phyloP scores from a whole-genome alignment of 2,797 vertebrate genomes.

The Syngnathus acus region DNA sequence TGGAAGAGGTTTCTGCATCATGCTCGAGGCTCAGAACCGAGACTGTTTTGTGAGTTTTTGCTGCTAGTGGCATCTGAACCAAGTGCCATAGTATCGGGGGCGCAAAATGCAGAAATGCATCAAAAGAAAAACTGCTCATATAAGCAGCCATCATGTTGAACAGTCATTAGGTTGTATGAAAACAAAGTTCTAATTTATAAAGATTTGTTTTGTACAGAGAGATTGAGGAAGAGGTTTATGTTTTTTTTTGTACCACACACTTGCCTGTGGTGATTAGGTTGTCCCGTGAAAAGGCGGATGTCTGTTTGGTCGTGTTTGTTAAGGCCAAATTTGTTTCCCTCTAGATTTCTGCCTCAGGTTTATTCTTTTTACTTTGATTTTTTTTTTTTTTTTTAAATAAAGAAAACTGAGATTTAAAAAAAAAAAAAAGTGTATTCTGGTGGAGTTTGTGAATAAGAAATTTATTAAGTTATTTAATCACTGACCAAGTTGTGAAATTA shows the following conservation, averaged over 20 bases:
- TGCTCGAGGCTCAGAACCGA: constrained; percentile 71
- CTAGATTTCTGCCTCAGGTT: constrained; percentile 90
- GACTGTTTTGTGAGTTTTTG: constrained; percentile 76
- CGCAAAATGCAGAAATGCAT: constrained; percentile 86
- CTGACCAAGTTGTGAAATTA: no score
- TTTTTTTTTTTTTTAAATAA: constrained; percentile 92
- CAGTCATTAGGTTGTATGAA: constrained; percentile 98
- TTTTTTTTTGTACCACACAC: constrained; percentile 83
- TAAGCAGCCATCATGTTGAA: constrained; percentile 91
- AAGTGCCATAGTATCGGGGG: constrained; percentile 92
- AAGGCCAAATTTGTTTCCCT: constrained; percentile 83
- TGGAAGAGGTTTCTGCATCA: constrained; percentile 69
- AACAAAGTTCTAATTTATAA: constrained; percentile 96
- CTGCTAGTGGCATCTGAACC: constrained; percentile 90
- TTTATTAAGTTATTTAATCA: neutral
- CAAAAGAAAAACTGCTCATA: constrained; percentile 79
- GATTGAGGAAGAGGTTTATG: constrained; percentile 85
- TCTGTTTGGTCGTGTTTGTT: constrained; percentile 90
- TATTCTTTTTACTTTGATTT: constrained; percentile 90
- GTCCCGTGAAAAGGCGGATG: constrained; percentile 83
- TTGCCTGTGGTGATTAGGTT: constrained; percentile 93
- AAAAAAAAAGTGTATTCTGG: neutral
- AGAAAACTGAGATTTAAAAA: constrained; percentile 45
- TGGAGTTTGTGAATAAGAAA: neutral
- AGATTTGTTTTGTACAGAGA: constrained; percentile 99